Conservation (phyloP, 2,888 invertebrate genomes). For the Aporophyla lueneburgensis region DNA sequence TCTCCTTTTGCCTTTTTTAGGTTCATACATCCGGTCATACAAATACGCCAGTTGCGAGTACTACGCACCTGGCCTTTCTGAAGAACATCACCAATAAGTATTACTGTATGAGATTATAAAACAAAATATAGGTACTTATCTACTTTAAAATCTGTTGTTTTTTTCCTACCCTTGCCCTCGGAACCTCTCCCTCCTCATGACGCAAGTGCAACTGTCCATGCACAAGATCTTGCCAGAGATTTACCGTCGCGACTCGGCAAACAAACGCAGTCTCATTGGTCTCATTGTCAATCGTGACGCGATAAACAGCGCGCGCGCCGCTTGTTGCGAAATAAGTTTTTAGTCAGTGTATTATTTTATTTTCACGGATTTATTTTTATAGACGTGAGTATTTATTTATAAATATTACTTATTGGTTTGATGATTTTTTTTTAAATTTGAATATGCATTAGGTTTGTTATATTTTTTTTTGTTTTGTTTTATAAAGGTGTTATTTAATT, state of each 20-base stretch:
- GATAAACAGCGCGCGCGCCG: slow-evolving; percentile 41
- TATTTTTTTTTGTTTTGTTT: not conserved
- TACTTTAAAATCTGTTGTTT: not conserved
- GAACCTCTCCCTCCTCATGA: slow-evolving; percentile 15
- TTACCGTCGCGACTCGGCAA: slow-evolving; percentile 3
- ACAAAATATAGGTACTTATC: too few relatives aligned
- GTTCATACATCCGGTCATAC: too few relatives aligned
- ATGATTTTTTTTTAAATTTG: too few relatives aligned
- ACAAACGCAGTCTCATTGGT: not conserved
- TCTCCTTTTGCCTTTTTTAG: too few relatives aligned
- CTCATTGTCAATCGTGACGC: slow-evolving; percentile 48
- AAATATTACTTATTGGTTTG: not conserved
- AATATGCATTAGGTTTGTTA: fast-evolving
- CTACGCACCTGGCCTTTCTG: too few relatives aligned
- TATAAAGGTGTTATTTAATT: not conserved
- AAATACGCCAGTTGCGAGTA: too few relatives aligned
- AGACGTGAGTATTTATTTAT: slow-evolving; percentile 29
- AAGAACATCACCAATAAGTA: too few relatives aligned
- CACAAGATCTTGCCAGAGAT: slow-evolving; percentile 35
- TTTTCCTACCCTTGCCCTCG: not conserved
- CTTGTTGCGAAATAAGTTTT: slow-evolving; percentile 39
- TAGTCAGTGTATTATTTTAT: slow-evolving; percentile 27
- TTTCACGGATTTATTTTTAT: slow-evolving; percentile 13
- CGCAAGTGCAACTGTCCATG: slow-evolving; percentile 27
- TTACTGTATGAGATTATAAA: too few relatives aligned